Conservation (phyloP, 2,888 invertebrate genomes). For the Drosophila prolongata region DNA sequence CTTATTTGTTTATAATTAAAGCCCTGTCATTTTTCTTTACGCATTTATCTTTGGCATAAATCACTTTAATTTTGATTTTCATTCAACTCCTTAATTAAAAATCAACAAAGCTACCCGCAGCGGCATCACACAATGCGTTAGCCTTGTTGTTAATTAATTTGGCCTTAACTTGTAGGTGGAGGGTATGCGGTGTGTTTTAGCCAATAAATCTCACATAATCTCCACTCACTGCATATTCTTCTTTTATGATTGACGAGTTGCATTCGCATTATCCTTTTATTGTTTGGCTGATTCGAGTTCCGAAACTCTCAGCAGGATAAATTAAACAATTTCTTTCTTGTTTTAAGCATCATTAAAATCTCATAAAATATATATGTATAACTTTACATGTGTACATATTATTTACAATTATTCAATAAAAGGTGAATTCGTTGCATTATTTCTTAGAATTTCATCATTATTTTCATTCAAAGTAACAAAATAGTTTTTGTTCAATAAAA, state of each 20-base stretch:
- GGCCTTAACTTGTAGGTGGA: constrained; percentile 53
- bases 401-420: too few relatives aligned
- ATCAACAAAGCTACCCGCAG: constrained; percentile 58
- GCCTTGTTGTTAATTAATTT: constrained; percentile 77
- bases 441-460: too few relatives aligned
- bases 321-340: too few relatives aligned
- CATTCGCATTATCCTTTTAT: constrained; percentile 37
- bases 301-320: not conserved
- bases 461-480: too few relatives aligned
- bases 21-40: constrained; percentile 22
- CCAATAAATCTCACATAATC: constrained; percentile 63
- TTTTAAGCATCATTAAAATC: too few relatives aligned
- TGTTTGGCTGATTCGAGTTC: constrained; percentile 32
- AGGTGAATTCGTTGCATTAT: too few relatives aligned
- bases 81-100: constrained; percentile 74
- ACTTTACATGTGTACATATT: too few relatives aligned
- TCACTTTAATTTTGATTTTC: constrained; percentile 61
- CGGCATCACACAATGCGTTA: constrained; percentile 21
- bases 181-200: constrained; percentile 55
- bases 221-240: constrained; percentile 9
- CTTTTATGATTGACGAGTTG: constrained; percentile 12
- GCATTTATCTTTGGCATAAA: constrained; percentile 52
- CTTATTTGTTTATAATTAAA: constrained; percentile 80
- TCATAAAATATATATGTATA: too few relatives aligned
- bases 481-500: too few relatives aligned